phyloP scores from a whole-genome alignment of 2,888 invertebrate genomes.

The Sphecodes monilicornis region DNA sequence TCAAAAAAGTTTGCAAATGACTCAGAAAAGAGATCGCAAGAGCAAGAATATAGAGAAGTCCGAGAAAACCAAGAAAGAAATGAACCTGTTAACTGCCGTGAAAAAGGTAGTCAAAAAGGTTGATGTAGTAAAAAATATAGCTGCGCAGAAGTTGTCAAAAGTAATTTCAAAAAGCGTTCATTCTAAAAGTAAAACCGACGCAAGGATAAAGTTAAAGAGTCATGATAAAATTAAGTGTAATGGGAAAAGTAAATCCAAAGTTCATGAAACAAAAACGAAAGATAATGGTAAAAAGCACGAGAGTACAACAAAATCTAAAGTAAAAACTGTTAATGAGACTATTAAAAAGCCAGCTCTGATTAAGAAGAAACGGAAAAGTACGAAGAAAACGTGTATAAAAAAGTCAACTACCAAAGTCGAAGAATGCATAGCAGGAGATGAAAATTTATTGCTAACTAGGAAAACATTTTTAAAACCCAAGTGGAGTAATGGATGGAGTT shows the following conservation, averaged over 20 bases:
- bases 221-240: slow-evolving; percentile 67
- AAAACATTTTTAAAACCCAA: slow-evolving; percentile 86
- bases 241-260: slow-evolving; percentile 55
- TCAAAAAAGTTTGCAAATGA: slow-evolving; percentile 80
- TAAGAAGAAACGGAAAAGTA: slow-evolving; percentile 85
- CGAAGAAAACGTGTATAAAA: slow-evolving; percentile 80
- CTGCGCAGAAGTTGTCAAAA: slow-evolving; percentile 72
- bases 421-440: slow-evolving; percentile 79
- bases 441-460: slow-evolving; percentile 81
- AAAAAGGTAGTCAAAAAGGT: slow-evolving; percentile 84
- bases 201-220: slow-evolving; percentile 58
- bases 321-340: slow-evolving; percentile 46
- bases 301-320: slow-evolving; percentile 57
- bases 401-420: slow-evolving; percentile 81
- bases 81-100: slow-evolving; percentile 70
- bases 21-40: slow-evolving; percentile 78
- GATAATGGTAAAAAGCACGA: slow-evolving; percentile 62
- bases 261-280: slow-evolving; percentile 46
- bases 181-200: slow-evolving; percentile 64
- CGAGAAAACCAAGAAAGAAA: slow-evolving; percentile 72
- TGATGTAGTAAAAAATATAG: slow-evolving; percentile 80
- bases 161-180: slow-evolving; percentile 61
- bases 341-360: slow-evolving; percentile 67
- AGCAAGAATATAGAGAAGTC: slow-evolving; percentile 71
- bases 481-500: slow-evolving; percentile 97